These are phyloP conservation scores for cattle (Bos taurus) DNA, from an alignment of 2,113 vertebrate species.

Conservation along the genomic window DNA sequence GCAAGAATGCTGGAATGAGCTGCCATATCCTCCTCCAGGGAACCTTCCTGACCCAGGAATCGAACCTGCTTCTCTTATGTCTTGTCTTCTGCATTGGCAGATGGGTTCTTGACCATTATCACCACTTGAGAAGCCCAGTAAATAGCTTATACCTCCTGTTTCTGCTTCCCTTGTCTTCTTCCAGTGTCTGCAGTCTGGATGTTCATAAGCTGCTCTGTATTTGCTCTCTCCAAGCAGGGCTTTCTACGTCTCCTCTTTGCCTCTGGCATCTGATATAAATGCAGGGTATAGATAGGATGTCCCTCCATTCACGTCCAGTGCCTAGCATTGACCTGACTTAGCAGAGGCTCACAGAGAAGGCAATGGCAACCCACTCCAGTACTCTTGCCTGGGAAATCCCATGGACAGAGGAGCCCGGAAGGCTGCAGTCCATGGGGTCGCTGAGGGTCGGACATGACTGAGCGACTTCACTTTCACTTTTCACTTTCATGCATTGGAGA, in stretches of 20 bases:
- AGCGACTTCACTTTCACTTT: no score
- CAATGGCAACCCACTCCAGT: no score
- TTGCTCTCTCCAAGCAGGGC: background rate
- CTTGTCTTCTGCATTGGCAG: background rate
- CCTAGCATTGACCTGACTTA: background rate
- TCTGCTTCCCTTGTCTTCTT: background rate
- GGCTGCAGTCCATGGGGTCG: no score
- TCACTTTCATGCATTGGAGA: no score
- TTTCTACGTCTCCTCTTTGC: background rate
- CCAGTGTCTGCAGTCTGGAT: background rate
- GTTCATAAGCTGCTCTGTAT: background rate
- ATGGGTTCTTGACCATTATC: background rate
- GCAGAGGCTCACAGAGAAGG: background rate
- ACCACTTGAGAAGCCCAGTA: background rate
- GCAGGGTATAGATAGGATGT: background rate
- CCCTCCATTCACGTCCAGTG: rapidly evolving
- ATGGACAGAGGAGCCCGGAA: no score
- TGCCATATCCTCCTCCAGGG: background rate
- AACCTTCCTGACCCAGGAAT: background rate
- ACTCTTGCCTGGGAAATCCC: no score
- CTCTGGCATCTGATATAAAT: background rate
- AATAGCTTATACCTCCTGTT: background rate
- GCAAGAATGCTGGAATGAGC: background rate
- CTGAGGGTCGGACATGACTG: rapidly evolving
- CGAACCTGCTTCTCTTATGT: background rate